A percentile compares a stretch with the other conserved stretches of the same genome.
phyloP scores from a whole-genome alignment of 2,888 invertebrate genomes.

The Mythimna lalbum region DNA sequence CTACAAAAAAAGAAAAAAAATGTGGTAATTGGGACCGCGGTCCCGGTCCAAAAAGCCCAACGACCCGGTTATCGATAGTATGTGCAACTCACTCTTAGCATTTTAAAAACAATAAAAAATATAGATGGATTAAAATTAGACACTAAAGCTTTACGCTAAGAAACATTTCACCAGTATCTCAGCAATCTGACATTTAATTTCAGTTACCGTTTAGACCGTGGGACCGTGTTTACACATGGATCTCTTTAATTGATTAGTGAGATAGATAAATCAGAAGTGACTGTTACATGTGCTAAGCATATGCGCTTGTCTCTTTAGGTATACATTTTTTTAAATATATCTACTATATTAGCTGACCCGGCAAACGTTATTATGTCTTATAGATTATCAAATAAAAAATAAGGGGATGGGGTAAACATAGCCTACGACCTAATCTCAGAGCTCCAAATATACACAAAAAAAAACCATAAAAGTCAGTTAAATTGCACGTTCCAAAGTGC shows the following conservation, averaged over 20 bases:
- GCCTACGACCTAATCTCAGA: no score
- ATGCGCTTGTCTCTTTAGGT: neutral
- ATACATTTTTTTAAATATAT: neutral
- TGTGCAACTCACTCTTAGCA: neutral
- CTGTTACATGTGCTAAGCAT: slow-evolving; percentile 24
- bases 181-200: slow-evolving; percentile 13
- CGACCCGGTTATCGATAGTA: no score
- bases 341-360: no score
- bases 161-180: neutral
- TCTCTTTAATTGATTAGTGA: slow-evolving; percentile 21
- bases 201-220: slow-evolving; percentile 26
- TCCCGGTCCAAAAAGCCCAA: no score
- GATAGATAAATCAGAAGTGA: slow-evolving; percentile 17
- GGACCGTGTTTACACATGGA: slow-evolving; percentile 18
- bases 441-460: no score
- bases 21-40: no score
- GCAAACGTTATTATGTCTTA: no score
- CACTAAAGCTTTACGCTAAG: neutral
- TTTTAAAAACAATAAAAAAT: neutral
- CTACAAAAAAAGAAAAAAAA: no score
- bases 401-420: no score
- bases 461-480: no score
- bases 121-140: neutral
- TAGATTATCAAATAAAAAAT: no score
- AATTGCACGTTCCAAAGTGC: no score